Evolutionary conservation across 2,113 vertebrate genomes (phyloP).

Genomic region (Carettochelys insculpta): DNA sequence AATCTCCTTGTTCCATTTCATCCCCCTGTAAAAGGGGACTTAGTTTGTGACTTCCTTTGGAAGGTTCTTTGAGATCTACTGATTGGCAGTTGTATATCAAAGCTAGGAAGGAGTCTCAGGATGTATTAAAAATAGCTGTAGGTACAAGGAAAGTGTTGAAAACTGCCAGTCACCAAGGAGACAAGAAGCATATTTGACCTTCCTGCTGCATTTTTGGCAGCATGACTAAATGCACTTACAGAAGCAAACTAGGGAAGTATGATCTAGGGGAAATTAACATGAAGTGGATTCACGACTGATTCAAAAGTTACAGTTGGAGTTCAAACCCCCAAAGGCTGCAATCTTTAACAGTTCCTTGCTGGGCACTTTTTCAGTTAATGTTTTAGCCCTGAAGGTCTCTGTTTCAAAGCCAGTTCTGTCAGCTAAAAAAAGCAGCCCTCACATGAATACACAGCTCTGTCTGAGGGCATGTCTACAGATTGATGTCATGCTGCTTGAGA

Average conservation of each 20-base stretch:
- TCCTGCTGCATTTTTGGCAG: background rate
- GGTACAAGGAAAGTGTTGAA: too few species aligned
- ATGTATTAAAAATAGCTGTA: too few species aligned
- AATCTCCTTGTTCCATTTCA: too few species aligned
- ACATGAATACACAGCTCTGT: rapidly evolving
- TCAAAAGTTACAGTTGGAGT: background rate
- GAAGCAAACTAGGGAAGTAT: background rate
- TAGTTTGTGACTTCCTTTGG: too few species aligned
- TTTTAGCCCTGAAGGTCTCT: background rate
- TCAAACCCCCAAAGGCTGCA: background rate
- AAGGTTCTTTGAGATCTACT: too few species aligned
- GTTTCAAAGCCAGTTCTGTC: background rate
- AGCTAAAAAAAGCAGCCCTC: background rate
- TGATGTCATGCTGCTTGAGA: background rate
- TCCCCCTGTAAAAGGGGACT: too few species aligned
- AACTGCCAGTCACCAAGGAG: too few species aligned
- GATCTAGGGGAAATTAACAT: background rate
- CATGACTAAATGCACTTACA: background rate
- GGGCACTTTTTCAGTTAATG: background rate
- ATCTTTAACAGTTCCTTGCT: background rate
- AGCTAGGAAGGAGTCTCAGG: too few species aligned
- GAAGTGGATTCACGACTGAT: background rate
- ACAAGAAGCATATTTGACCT: too few species aligned
- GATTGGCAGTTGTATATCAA: too few species aligned
- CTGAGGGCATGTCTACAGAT: background rate